phyloP scores from a whole-genome alignment of 92 coral and sea anemone genomes.

The Epizoanthus scotinus region DNA sequence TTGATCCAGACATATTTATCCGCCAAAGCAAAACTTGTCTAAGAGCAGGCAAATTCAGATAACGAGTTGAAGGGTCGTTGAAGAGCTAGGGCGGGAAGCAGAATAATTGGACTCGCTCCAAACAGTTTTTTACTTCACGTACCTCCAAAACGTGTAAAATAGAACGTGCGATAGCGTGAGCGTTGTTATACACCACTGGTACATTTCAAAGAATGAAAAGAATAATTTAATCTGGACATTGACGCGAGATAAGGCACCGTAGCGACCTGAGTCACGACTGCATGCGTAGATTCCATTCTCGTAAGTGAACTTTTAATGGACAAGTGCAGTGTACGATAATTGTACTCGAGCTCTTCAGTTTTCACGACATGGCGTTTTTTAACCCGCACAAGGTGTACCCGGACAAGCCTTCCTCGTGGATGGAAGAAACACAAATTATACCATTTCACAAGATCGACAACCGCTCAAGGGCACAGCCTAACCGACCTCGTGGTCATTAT shows the following conservation, averaged over 20 bases:
- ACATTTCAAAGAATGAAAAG: not conserved
- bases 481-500: slow-evolving; percentile 2
- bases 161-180: not conserved
- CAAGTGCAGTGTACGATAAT: not conserved
- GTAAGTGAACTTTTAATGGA: not conserved
- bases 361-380: slow-evolving; percentile 28
- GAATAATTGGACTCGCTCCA: no score
- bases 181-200: not conserved
- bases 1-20: no score
- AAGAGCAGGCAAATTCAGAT: no score
- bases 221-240: not conserved
- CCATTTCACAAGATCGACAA: slow-evolving; percentile 39
- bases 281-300: not conserved
- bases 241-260: not conserved
- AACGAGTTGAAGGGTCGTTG: no score
- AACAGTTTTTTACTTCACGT: no score
- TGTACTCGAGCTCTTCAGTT: no score
- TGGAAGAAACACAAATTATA: slow-evolving; percentile 34
- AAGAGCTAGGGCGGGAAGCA: no score
- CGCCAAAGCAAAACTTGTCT: no score
- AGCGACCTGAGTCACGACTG: not conserved
- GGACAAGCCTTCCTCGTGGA: slow-evolving; percentile 8
- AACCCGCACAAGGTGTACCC: slow-evolving; percentile 34
- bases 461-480: slow-evolving; percentile 23
- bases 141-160: no score